Base-by-base conservation (phyloP, 2,113 vertebrate species). In the Glaucomys volans region DNA sequence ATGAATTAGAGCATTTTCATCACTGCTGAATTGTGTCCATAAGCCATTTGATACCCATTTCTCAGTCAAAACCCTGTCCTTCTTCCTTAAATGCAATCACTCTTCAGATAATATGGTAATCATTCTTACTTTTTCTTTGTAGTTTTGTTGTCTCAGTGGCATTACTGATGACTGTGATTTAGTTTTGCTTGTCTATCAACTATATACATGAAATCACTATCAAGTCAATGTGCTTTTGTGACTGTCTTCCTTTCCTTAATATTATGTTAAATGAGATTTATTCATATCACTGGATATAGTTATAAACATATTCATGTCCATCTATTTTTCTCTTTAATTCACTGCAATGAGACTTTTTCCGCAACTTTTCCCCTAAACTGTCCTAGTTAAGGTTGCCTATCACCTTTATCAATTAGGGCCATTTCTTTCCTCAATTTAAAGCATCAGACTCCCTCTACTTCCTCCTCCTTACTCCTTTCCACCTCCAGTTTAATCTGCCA, bases 251-350 rank as follows among this genome's bases (percentile, higher is more conserved):
- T 76, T 88, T 52, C 20, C 13, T 84, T 75, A 66, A 50, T 22
- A 75, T 37, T 84, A 35, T 66, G 28, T 26, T 66, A 92, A 90
- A 66, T 50, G 4, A 47, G 37, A n/a, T 87, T 52, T 92, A 79
- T n/a, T 17, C 17, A 71, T 71, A 37, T 35, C 17, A 54, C 4
- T 37, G 76, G 5, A 40, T 69, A 4, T 50, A 81, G 22, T 4
- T 84, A 54, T 87, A 79, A 59, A 52, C 84, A 95, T 57, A 57
- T 72, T 94, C 90, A 72, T 11, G 14, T 64, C 87, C 67, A 35
- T 84, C 13, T 22, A 66, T 37, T 71, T 96, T 69, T 59, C 28
- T 90, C 66, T 92, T 52, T 74, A 87, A 86, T 1, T 92, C 18
- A 47, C 20, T 50, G 13, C 52, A 66, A 8, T 22, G 35, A 67